Percentiles rank a stretch among this genome's conserved stretches.
These are phyloP conservation scores for Stegodyphus mimosarum DNA, from an alignment of 1,140 invertebrate genomes.

Conservation along the genomic window DNA sequence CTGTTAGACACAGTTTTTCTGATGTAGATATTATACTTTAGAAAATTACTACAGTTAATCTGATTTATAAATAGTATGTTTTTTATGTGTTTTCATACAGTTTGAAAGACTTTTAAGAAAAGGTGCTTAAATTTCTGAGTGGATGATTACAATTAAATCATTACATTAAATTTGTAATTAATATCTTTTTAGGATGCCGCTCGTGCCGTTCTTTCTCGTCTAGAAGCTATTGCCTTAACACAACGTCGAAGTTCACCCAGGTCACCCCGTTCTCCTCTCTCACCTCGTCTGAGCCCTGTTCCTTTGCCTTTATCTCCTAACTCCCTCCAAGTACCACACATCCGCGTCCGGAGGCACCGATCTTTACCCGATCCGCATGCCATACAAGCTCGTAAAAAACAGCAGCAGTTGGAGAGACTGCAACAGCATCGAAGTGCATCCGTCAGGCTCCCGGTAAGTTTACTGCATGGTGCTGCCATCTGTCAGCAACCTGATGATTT, in stretches of 20 bases:
- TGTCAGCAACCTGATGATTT: neutral
- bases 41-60: too few species aligned
- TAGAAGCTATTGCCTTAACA: constrained; percentile 45
- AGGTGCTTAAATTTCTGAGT: too few species aligned
- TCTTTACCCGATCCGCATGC: constrained; percentile 61
- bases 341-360: constrained; percentile 59
- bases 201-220: constrained; percentile 34
- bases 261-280: constrained; percentile 16
- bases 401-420: constrained; percentile 9
- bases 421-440: constrained; percentile 62
- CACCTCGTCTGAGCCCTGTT: constrained; percentile 29
- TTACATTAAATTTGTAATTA: neutral
- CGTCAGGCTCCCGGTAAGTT: constrained; percentile 59
- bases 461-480: constrained; percentile 7
- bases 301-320: constrained; percentile 21
- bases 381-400: constrained; percentile 41
- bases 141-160: too few species aligned
- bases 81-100: too few species aligned
- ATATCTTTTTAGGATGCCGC: constrained; percentile 31
- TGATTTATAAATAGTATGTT: too few species aligned
- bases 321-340: constrained; percentile 53
- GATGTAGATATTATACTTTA: too few species aligned
- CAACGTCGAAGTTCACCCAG: constrained; percentile 17
- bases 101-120: too few species aligned
- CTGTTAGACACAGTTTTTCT: too few species aligned